Percentiles rank a stretch among this genome's conserved stretches.
phyloP scores from a whole-genome alignment of 2,113 vertebrate species.

The Jacana jacana region DNA sequence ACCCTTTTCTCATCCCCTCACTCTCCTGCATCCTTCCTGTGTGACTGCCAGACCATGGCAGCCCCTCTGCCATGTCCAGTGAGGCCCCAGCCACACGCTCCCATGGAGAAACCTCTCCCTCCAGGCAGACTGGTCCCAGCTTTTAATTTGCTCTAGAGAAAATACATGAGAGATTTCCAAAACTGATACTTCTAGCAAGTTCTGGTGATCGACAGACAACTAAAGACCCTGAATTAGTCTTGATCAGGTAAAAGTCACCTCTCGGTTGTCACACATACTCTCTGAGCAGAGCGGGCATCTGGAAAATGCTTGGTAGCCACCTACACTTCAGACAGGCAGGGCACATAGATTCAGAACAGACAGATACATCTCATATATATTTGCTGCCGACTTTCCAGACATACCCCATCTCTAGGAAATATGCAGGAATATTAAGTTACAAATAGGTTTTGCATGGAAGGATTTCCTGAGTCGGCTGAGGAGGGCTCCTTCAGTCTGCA shows the following conservation, averaged over 20 bases:
- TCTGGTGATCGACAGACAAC: neutral
- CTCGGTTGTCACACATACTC: neutral
- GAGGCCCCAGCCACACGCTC: neutral
- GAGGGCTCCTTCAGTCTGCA: neutral
- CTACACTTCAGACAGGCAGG: neutral
- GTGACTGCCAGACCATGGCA: fast-evolving
- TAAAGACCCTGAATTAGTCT: neutral
- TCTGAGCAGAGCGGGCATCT: neutral
- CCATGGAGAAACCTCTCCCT: fast-evolving
- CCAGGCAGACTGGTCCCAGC: neutral
- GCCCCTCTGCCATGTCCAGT: neutral
- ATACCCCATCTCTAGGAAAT: neutral
- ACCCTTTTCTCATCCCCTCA: neutral
- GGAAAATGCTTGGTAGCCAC: neutral
- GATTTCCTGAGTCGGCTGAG: neutral
- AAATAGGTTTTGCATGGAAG: neutral
- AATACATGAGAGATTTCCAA: neutral
- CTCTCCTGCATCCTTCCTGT: neutral
- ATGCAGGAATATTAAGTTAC: neutral
- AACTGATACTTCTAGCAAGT: neutral
- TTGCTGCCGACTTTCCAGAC: neutral
- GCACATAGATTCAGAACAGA: neutral
- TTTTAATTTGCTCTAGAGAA: neutral
- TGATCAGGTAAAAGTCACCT: neutral
- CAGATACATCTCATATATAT: neutral